A percentile compares a stretch with the other conserved stretches of the same genome.
phyloP scores from a whole-genome alignment of 1,140 invertebrate genomes.

The Colletes gigas region DNA sequence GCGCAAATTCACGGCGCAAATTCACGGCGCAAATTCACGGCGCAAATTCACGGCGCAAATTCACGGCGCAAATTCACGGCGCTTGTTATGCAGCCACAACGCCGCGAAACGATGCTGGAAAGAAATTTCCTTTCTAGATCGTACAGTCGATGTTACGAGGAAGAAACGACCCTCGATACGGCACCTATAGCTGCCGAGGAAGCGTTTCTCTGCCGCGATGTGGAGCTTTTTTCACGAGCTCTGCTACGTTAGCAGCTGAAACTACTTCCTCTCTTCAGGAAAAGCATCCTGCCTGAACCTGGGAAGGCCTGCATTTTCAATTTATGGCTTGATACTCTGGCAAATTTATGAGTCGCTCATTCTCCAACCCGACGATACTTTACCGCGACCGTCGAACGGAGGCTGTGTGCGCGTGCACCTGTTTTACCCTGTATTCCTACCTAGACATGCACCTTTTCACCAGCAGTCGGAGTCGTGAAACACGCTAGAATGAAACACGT shows the following conservation, averaged over 20 bases:
- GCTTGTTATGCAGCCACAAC: neutral
- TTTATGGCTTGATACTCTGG: constrained; percentile 70
- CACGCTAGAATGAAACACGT: neutral
- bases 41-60: neutral
- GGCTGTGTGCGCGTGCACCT: neutral
- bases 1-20: neutral
- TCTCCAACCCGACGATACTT: constrained; percentile 50
- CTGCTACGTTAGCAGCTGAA: constrained; percentile 1
- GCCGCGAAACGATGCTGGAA: constrained; percentile 8
- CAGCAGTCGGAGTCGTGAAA: no score
- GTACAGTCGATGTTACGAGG: constrained; percentile 5
- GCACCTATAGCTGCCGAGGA: neutral
- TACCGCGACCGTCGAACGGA: neutral
- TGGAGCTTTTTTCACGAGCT: constrained; percentile 3
- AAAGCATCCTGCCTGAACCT: neutral
- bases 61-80: neutral
- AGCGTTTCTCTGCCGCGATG: neutral
- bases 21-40: neutral
- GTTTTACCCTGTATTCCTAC: no score
- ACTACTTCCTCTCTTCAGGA: constrained; percentile 6
- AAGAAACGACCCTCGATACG: constrained; percentile 34
- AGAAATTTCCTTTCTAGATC: constrained; percentile 32
- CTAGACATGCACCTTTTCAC: no score
- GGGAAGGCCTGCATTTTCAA: constrained; percentile 67
- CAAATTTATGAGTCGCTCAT: constrained; percentile 67